These are phyloP conservation scores for Tuberolachnus salignus DNA, from an alignment of 2,888 invertebrate genomes.

Conservation along the genomic window DNA sequence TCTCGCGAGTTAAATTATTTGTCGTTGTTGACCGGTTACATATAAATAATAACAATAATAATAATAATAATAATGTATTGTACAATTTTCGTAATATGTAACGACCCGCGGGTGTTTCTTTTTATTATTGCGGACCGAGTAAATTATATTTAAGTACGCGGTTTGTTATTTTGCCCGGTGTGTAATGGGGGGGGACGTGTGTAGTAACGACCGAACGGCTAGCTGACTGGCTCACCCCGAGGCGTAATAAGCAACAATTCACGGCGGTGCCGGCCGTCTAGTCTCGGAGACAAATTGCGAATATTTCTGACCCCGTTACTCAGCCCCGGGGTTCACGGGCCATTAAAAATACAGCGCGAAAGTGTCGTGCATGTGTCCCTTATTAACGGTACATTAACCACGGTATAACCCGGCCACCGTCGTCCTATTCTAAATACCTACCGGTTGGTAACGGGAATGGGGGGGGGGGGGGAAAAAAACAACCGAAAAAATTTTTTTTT, in stretches of 20 bases:
- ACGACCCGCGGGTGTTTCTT: no score
- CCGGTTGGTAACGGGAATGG: conserved; percentile 17
- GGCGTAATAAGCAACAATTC: conserved; percentile 38
- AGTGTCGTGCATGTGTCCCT: conserved; percentile 52
- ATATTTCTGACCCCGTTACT: conserved; percentile 45
- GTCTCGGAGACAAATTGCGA: conserved; percentile 49
- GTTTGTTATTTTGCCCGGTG: conserved; percentile 23
- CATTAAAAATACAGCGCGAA: conserved; percentile 35
- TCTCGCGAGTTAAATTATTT: no score
- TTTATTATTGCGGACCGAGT: background rate
- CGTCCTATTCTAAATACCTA: no score
- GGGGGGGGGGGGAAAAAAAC: conserved; percentile 10
- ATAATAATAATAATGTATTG: no score
- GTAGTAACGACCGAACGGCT: background rate
- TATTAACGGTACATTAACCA: conserved; percentile 56
- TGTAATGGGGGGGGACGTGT: background rate
- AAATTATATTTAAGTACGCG: conserved; percentile 8
- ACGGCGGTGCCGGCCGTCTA: conserved; percentile 1
- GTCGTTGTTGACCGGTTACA: no score
- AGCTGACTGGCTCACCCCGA: conserved; percentile 16
- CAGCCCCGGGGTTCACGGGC: conserved; percentile 24
- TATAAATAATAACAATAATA: no score
- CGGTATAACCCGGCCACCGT: conserved; percentile 28
- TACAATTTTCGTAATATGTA: no score
- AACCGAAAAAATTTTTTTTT: no score